phyloP scores from a whole-genome alignment of 1,140 invertebrate genomes.

The Coboldia fuscipes region DNA sequence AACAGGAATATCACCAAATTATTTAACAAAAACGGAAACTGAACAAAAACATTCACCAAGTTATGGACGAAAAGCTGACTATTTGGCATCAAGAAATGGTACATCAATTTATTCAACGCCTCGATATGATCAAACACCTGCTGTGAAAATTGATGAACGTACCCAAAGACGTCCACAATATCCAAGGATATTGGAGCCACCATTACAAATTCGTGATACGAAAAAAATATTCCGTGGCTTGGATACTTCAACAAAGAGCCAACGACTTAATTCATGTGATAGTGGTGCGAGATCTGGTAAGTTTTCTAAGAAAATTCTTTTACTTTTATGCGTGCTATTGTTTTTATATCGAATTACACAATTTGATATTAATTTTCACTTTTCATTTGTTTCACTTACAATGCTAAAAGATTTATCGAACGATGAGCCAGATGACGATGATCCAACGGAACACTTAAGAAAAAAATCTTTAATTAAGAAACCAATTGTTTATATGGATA shows the following conservation, averaged over 20 bases:
- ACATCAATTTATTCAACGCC: background rate
- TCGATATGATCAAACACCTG: background rate
- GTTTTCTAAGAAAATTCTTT: no score
- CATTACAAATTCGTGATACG: background rate
- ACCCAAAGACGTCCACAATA: background rate
- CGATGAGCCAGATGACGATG: conserved; percentile 19
- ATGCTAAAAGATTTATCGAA: conserved; percentile 16
- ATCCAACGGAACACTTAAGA: no score
- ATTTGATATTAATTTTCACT: no score
- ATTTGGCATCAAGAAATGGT: background rate
- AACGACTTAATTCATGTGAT: conserved; percentile 19
- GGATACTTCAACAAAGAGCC: conserved; percentile 14
- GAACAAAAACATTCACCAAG: background rate
- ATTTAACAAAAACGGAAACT: conserved; percentile 16
- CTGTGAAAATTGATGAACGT: background rate
- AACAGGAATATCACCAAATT: conserved; percentile 19
- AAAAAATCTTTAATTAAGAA: no score
- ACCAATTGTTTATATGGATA: no score
- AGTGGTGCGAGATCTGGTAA: conserved; percentile 20
- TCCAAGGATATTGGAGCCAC: background rate
- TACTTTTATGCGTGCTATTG: no score
- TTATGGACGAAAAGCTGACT: no score
- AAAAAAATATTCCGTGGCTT: conserved; percentile 15
- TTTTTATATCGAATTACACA: no score
- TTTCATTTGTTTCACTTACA: background rate